Percentiles rank a stretch among this genome's conserved stretches.
These are phyloP conservation scores for Drosophila bocki DNA, from an alignment of 1,140 invertebrate genomes.

Conservation along the genomic window DNA sequence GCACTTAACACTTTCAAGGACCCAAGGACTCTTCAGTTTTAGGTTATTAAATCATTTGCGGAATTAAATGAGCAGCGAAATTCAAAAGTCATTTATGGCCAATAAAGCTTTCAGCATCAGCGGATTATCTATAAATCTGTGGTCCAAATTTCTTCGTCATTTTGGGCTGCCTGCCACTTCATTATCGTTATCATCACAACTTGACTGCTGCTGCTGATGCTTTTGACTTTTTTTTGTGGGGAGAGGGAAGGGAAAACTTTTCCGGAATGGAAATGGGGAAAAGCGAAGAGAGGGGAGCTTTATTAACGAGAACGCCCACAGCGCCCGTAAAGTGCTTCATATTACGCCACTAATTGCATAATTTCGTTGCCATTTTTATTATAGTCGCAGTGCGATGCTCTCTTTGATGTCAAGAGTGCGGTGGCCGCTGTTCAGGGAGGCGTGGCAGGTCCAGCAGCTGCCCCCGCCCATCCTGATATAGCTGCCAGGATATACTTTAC, in stretches of 20 bases:
- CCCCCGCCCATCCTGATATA: not conserved
- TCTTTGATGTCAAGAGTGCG: conserved; percentile 57
- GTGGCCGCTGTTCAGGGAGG: conserved; percentile 8
- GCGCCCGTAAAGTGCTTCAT: conserved; percentile 78
- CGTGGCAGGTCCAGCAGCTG: conserved; percentile 8
- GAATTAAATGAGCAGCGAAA: conserved; percentile 27
- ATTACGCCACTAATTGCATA: conserved; percentile 82
- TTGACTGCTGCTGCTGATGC: conserved; percentile 14
- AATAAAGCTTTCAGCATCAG: conserved; percentile 28
- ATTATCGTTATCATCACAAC: conserved; percentile 44
- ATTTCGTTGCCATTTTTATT: conserved; percentile 81
- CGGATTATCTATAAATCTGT: conserved; percentile 43
- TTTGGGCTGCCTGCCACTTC: conserved; percentile 23
- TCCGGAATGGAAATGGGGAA: conserved; percentile 8
- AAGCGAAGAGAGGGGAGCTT: conserved; percentile 6
- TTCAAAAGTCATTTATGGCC: conserved; percentile 35
- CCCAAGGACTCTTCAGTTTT: not conserved
- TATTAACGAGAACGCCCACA: conserved; percentile 78
- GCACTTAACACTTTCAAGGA: not conserved
- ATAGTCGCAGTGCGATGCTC: conserved; percentile 55
- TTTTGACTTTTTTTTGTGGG: conserved; percentile 3
- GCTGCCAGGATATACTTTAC: not conserved
- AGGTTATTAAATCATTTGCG: conserved; percentile 25
- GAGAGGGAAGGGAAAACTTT: conserved; percentile 12
- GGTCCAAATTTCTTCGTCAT: conserved; percentile 30